Evolutionary conservation across 2,113 vertebrate genomes (phyloP).

Genomic region (human (Homo sapiens)): DNA sequence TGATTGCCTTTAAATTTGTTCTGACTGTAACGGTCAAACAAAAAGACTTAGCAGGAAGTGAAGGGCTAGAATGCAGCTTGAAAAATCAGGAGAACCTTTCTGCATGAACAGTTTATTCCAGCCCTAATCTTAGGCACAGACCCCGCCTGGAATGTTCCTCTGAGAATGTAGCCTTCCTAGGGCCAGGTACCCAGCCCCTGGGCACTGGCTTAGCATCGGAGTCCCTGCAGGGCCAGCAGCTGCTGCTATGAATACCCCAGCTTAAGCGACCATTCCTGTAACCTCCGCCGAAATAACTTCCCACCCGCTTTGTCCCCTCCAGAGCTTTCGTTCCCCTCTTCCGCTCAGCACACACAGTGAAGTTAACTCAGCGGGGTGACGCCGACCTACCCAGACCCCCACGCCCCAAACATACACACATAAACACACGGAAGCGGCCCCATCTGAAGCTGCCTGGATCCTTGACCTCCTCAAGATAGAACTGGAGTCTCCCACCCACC

Average conservation of each 20-base stretch:
- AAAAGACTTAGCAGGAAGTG: background rate
- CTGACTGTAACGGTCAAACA: background rate
- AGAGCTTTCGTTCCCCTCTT: background rate
- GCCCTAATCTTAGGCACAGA: conserved; percentile 31
- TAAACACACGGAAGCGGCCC: no score
- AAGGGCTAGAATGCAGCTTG: background rate
- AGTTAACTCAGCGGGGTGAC: background rate
- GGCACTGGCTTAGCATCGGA: background rate
- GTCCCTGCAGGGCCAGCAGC: conserved; percentile 18
- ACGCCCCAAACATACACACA: background rate
- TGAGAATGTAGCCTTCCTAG: background rate
- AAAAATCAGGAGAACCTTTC: conserved; percentile 11
- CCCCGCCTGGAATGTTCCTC: background rate
- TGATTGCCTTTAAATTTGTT: background rate
- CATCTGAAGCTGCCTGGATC: background rate
- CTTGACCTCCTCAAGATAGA: background rate
- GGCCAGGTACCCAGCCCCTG: conserved; percentile 46
- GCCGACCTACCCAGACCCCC: background rate
- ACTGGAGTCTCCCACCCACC: background rate
- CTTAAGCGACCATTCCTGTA: conserved; percentile 55
- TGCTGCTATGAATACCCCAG: conserved; percentile 39
- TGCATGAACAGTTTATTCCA: background rate
- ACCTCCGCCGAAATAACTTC: conserved; percentile 49
- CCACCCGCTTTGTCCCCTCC: background rate
- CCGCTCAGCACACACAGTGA: background rate